Percentiles rank a stretch among this genome's conserved stretches.
These are phyloP conservation scores for Centroberyx gerrardi DNA, from an alignment of 2,797 vertebrate species.

Conservation along the genomic window DNA sequence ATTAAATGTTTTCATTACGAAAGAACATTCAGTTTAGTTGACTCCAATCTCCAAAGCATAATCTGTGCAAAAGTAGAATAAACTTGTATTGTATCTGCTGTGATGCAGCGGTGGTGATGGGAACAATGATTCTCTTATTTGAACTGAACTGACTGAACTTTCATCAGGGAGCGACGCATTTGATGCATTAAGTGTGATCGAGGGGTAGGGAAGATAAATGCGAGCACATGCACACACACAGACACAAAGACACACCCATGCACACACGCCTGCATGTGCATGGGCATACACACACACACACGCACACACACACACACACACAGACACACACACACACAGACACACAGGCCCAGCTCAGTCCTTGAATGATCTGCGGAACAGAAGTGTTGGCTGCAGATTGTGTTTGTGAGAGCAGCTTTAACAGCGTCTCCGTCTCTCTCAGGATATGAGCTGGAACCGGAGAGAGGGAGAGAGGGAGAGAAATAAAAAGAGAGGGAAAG, in stretches of 20 bases:
- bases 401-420: constrained; percentile 44
- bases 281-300: neutral
- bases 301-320: constrained; percentile 19
- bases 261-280: neutral
- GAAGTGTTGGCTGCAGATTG: constrained; percentile 37
- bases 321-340: constrained; percentile 9
- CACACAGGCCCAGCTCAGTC: constrained; percentile 9
- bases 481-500: neutral
- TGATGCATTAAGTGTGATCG: too few species aligned
- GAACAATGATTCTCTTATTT: too few species aligned
- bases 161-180: too few species aligned
- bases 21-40: too few species aligned
- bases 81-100: too few species aligned
- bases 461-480: neutral
- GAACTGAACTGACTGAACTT: too few species aligned
- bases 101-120: neutral
- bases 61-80: too few species aligned
- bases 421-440: constrained; percentile 28
- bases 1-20: neutral
- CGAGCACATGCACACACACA: constrained; percentile 4
- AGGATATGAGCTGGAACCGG: constrained; percentile 44
- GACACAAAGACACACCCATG: neutral
- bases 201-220: neutral
- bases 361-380: constrained; percentile 41
- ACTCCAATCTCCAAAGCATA: too few species aligned